phyloP scores from a whole-genome alignment of 1,140 invertebrate genomes.

The Tribolium castaneum region DNA sequence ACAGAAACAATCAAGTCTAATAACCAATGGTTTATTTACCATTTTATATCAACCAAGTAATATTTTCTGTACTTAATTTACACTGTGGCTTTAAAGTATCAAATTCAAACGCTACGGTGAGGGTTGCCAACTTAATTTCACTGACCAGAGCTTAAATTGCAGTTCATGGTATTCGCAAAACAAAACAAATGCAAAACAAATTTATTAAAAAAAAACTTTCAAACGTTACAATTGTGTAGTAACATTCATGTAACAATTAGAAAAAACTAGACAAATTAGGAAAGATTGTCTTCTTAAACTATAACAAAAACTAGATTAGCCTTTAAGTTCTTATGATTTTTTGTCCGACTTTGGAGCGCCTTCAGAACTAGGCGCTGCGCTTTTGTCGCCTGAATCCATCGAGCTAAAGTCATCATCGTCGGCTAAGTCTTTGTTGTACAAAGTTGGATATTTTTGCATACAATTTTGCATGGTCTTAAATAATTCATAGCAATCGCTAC shows the following conservation, averaged over 20 bases:
- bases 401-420: conserved; percentile 67
- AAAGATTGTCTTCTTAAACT: conserved; percentile 27
- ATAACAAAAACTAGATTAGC: not conserved
- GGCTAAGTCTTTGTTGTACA: conserved; percentile 79
- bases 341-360: not conserved
- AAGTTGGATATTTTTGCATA: conserved; percentile 87
- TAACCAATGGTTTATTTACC: no score
- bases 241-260: conserved; percentile 5
- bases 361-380: not conserved
- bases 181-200: no score
- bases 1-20: no score
- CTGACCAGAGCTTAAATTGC: no score
- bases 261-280: conserved; percentile 15
- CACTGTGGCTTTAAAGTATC: no score
- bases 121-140: no score
- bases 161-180: no score
- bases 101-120: no score
- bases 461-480: conserved; percentile 95
- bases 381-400: conserved; percentile 46
- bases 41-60: no score
- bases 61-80: no score
- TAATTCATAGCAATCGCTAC: conserved; percentile 89
- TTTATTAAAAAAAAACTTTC: no score
- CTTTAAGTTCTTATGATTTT: conserved; percentile 2
- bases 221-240: not conserved